These are phyloP conservation scores for Cacoxenus indagator DNA, from an alignment of 2,888 invertebrate species.

Conservation along the genomic window DNA sequence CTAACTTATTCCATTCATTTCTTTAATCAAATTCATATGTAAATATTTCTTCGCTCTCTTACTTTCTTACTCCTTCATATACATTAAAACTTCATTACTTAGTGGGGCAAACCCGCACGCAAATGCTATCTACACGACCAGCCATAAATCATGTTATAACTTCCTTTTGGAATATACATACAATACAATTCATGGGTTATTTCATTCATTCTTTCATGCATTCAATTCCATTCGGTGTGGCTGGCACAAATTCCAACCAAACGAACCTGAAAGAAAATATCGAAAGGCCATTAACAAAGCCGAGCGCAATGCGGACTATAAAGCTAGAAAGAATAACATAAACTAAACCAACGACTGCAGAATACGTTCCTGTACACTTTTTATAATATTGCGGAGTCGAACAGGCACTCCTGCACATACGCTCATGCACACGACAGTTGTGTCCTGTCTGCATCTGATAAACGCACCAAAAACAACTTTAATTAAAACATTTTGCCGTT, in stretches of 20 bases:
- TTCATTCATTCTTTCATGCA: constrained; percentile 29
- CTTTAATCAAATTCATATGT: no score
- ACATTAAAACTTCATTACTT: background rate
- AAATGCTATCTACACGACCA: background rate
- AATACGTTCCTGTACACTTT: background rate
- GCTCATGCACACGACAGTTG: constrained; percentile 23
- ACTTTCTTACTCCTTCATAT: background rate
- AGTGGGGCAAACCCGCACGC: background rate
- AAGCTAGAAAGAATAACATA: background rate
- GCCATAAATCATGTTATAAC: constrained; percentile 18
- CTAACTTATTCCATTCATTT: no score
- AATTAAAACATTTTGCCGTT: constrained; percentile 54
- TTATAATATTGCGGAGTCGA: background rate
- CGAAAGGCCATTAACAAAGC: constrained; percentile 9
- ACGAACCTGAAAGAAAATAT: constrained; percentile 5
- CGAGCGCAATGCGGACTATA: background rate
- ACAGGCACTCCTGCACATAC: background rate
- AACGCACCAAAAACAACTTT: constrained; percentile 58
- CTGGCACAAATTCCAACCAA: background rate
- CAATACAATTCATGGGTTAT: constrained; percentile 24
- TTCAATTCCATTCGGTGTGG: constrained; percentile 14
- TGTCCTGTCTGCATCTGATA: constrained; percentile 63
- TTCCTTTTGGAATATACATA: background rate
- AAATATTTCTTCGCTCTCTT: no score
- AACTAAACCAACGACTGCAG: background rate